Percentiles rank a stretch among this genome's conserved stretches.
Evolutionary conservation across 1,140 invertebrate genomes (phyloP).

Genomic region (Diplogasteroides magnus): DNA sequence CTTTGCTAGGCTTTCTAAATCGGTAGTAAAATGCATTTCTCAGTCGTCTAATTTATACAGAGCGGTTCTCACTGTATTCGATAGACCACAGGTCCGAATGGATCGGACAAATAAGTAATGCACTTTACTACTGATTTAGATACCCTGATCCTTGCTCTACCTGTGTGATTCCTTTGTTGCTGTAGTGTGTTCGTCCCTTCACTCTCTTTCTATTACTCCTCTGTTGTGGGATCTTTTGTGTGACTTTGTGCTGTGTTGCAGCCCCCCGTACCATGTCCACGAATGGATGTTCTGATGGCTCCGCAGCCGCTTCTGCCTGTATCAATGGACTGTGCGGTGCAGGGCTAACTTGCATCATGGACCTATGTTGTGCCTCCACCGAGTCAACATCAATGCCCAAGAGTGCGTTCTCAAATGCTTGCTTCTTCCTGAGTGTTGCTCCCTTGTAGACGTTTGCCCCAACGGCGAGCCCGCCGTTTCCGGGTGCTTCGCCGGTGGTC

Average conservation of each 20-base stretch:
- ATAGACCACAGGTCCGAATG: no score
- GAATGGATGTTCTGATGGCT: constrained; percentile 23
- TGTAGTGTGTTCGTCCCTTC: neutral
- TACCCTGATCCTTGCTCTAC: no score
- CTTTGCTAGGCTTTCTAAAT: no score
- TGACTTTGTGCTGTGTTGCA: neutral
- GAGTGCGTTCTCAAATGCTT: neutral
- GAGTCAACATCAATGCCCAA: neutral
- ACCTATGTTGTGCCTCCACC: constrained; percentile 23
- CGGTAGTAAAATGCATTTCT: no score
- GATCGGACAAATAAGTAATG: no score
- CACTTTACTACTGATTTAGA: no score
- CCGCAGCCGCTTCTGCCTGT: constrained; percentile 26
- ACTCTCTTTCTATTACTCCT: neutral
- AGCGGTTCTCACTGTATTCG: no score
- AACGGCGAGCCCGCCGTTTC: constrained; percentile 32
- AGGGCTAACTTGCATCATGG: constrained; percentile 26
- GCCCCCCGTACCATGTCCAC: constrained; percentile 10
- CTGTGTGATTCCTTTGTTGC: no score
- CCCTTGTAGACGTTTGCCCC: constrained; percentile 29
- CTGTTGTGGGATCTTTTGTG: no score
- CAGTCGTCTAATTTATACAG: no score
- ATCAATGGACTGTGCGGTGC: constrained; percentile 36
- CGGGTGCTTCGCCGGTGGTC: constrained; percentile 30
- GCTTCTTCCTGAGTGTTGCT: neutral